Base-by-base conservation (phyloP, 2,113 vertebrate genomes). In the Hypocryptadius cinnamomeus region DNA sequence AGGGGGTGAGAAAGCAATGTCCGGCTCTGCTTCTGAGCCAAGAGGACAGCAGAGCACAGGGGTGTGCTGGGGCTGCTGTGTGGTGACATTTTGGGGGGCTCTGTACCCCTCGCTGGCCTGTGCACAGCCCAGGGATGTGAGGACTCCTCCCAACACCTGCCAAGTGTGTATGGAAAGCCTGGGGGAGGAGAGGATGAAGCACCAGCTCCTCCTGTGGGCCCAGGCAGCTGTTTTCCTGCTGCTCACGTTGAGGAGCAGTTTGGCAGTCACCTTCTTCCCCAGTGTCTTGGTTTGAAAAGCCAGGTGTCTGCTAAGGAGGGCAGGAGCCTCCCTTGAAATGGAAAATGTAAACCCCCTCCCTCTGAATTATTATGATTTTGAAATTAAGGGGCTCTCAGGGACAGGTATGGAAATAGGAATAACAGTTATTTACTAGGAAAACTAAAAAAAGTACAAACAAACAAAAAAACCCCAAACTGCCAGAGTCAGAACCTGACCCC, bases 91-190 rank as follows among this genome's bases (percentile, higher is more conserved):
- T 15, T 30, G n/a, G 59, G 65, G 57, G 39, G 11, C 12, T 30
- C 59, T 69, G 40, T 19, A 11, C 21, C 35, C 27, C 33, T 56
- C 20, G 31, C 33, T 59, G 50, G 15, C 13, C 27, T 5, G 2
- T 11, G 59, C 51, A 53, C 37, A 44, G 4, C 24, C 21, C 21
- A 8, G 15, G 19, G 40, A 8, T 1, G 8, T 8, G 0, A 5
- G 53, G 44, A 18, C 23, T 66, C 22, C 57, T 39, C 8, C 21
- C 70, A 42, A 57, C 25, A 42, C 21, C 60, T 78, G 31, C 22
- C 71, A 31, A 9, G 27, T 2, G 30, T 1, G 1, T 68, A 20
- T 2, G 3, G 37, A 51, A 69, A 71, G 39, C 40, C 13, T 5
- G 2, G 2, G 8, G 25, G 23, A 51, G 0, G 9, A 66, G 21